phyloP scores from a whole-genome alignment of 2,797 vertebrate species.

The Oreochromis mossambicus region DNA sequence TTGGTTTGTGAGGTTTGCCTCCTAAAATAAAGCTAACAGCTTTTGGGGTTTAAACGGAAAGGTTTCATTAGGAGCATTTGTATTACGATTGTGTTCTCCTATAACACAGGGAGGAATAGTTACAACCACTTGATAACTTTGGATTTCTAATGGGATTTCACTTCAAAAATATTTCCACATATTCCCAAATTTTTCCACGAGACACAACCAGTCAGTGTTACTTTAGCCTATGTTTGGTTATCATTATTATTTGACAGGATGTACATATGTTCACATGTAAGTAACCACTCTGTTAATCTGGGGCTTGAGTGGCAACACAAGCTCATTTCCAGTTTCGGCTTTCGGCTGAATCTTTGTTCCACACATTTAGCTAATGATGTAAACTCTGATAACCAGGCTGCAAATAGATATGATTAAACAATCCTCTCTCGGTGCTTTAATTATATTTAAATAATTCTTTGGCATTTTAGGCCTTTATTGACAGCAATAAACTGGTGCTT shows the following conservation, averaged over 20 bases:
- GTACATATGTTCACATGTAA: fast-evolving
- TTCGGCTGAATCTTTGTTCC: background rate
- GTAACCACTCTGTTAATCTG: background rate
- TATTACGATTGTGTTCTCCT: background rate
- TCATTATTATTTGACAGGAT: fast-evolving
- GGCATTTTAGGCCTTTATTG: background rate
- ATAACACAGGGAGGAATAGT: background rate
- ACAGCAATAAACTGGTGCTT: background rate
- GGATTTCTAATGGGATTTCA: background rate
- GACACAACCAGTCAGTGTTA: background rate
- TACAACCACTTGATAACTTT: background rate
- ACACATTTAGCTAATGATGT: background rate
- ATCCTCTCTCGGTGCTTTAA: background rate
- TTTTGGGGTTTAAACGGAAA: background rate
- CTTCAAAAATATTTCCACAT: background rate
- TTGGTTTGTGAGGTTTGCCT: background rate
- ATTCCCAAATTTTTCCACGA: background rate
- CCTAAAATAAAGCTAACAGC: background rate
- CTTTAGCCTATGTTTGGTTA: fast-evolving
- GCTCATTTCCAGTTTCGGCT: background rate
- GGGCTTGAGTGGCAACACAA: background rate
- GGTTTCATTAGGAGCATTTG: fast-evolving
- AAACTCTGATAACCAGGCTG: background rate
- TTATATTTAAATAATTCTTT: background rate
- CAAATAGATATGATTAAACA: background rate